Evolutionary conservation across 2,797 vertebrate genomes (phyloP).

Genomic region (Prunella strophiata): DNA sequence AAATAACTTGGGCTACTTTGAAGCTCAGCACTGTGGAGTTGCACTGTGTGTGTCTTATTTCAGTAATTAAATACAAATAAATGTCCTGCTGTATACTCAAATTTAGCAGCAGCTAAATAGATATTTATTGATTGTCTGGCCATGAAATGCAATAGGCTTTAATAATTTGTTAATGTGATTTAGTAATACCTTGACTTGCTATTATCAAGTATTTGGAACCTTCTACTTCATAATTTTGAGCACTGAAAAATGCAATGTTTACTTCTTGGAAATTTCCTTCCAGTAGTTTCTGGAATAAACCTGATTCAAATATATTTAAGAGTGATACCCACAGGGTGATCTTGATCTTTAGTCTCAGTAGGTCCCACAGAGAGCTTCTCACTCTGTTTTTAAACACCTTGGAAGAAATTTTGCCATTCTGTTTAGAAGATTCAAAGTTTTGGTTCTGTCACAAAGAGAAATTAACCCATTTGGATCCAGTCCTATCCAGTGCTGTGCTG

Average conservation of each 20-base stretch:
- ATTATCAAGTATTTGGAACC: background rate
- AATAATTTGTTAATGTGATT: constrained; percentile 8
- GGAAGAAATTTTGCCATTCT: background rate
- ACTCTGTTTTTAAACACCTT: background rate
- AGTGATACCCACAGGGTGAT: background rate
- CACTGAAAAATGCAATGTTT: background rate
- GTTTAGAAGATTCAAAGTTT: background rate
- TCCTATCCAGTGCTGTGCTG: background rate
- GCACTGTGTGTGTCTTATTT: background rate
- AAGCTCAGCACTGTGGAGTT: background rate
- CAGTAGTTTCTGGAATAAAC: background rate
- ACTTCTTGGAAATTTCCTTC: background rate
- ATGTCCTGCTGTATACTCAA: background rate
- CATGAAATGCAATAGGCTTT: constrained; percentile 13
- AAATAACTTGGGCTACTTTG: background rate
- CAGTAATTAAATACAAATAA: constrained; percentile 37
- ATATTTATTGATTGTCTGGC: constrained; percentile 14
- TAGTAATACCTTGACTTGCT: background rate
- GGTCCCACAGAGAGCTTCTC: background rate
- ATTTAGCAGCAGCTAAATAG: constrained; percentile 2
- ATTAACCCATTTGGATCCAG: background rate
- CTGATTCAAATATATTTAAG: background rate
- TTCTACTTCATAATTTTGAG: background rate
- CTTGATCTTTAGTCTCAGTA: background rate
- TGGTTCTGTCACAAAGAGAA: background rate